These are phyloP conservation scores for Pteria penguin DNA, from an alignment of 2,888 invertebrate species.

Conservation along the genomic window DNA sequence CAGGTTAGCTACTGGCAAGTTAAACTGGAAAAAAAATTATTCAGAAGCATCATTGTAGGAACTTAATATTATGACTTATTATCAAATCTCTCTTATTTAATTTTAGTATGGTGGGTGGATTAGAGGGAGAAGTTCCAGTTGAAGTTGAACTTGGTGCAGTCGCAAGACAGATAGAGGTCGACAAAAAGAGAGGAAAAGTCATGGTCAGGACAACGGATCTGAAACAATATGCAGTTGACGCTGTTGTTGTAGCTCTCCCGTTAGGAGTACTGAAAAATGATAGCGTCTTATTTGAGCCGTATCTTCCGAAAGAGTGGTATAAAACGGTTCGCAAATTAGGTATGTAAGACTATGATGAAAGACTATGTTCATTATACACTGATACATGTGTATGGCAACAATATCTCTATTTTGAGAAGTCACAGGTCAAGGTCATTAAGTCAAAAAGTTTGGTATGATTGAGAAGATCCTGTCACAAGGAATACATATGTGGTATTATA, in stretches of 20 bases:
- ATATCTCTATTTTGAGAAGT: no score
- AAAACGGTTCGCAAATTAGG: slow-evolving; percentile 57
- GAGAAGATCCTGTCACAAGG: no score
- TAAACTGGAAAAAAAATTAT: neutral
- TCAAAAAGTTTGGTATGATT: no score
- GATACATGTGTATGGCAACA: no score
- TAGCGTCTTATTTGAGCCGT: slow-evolving; percentile 65
- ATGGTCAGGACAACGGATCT: slow-evolving; percentile 63
- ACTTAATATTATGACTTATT: no score
- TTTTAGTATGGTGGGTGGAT: slow-evolving; percentile 66
- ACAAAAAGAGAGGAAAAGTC: slow-evolving; percentile 58
- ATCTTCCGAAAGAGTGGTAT: slow-evolving; percentile 44
- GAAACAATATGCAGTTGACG: slow-evolving; percentile 61
- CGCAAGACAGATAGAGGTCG: slow-evolving; percentile 66
- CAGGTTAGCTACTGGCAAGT: neutral
- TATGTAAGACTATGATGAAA: no score
- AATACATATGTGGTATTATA: no score
- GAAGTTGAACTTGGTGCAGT: slow-evolving; percentile 62
- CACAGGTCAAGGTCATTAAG: no score
- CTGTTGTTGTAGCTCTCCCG: slow-evolving; percentile 71
- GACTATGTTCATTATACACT: no score
- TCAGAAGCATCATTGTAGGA: neutral
- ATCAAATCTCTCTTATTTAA: neutral
- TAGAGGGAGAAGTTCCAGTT: slow-evolving; percentile 58
- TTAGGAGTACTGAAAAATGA: slow-evolving; percentile 57